These are phyloP conservation scores for Rhagonycha fulva DNA, from an alignment of 2,888 invertebrate genomes.

Conservation along the genomic window DNA sequence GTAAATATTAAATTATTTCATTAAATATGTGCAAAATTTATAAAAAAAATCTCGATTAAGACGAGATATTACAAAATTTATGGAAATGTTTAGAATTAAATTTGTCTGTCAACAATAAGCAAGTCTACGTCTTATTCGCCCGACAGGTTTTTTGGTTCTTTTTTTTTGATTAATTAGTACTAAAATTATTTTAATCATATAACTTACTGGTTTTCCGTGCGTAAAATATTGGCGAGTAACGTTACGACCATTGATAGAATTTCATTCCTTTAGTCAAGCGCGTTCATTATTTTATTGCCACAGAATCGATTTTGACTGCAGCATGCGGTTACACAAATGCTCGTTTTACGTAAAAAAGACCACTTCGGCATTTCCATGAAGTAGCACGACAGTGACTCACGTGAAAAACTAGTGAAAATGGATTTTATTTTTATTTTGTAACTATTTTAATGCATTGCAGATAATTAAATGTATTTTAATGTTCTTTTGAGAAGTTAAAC, in stretches of 20 bases:
- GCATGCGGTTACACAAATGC: not conserved
- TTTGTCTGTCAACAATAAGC: not conserved
- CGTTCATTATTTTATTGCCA: not conserved
- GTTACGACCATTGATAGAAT: not conserved
- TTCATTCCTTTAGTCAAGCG: not conserved
- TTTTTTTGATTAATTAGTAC: not conserved
- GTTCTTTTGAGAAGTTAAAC: not conserved
- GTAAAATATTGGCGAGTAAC: not conserved
- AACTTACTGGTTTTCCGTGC: not conserved
- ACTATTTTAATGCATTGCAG: not conserved
- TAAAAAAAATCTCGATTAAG: no score
- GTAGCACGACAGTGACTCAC: not conserved
- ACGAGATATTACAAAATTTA: no score
- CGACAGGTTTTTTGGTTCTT: not conserved
- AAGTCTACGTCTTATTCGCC: not conserved
- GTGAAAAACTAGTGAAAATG: not conserved
- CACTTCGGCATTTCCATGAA: not conserved
- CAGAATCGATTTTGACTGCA: not conserved
- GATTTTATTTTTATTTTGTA: not conserved
- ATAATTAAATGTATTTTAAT: not conserved
- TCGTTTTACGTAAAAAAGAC: not conserved
- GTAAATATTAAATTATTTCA: not conserved
- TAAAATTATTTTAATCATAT: not conserved
- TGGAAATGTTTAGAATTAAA: not conserved
- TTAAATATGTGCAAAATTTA: not conserved